Conservation (phyloP, 2,888 invertebrate genomes). For the Crioceris asparagi region DNA sequence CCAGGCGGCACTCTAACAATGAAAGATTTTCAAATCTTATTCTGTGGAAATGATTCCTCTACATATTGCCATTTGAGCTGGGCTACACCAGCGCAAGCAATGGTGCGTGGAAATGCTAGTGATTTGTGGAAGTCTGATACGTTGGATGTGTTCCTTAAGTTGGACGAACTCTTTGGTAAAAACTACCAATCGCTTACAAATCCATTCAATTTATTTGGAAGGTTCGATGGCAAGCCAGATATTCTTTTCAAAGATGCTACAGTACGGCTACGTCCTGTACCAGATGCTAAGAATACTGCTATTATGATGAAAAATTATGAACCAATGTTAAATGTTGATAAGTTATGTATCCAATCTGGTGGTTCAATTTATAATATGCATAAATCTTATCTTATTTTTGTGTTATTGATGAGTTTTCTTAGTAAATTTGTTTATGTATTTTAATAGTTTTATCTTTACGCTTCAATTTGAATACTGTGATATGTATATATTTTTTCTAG, state of each 20-base stretch:
- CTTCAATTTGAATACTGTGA: too few species aligned
- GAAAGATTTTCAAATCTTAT: constrained; percentile 45
- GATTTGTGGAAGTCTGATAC: constrained; percentile 54
- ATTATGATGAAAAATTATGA: constrained; percentile 27
- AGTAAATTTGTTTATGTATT: too few species aligned
- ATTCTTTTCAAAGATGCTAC: constrained; percentile 57
- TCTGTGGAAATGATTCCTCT: constrained; percentile 41
- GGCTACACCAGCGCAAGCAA: constrained; percentile 57
- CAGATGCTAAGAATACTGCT: constrained; percentile 29
- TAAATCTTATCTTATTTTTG: too few species aligned
- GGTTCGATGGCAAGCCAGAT: constrained; percentile 51
- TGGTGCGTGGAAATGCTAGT: constrained; percentile 48
- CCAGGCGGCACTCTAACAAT: constrained; percentile 23
- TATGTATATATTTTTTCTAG: too few species aligned
- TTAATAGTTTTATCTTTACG: too few species aligned
- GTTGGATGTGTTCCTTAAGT: constrained; percentile 54
- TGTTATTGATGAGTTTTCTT: too few species aligned
- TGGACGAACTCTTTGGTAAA: constrained; percentile 62
- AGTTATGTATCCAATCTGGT: not conserved
- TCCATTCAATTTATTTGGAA: constrained; percentile 59
- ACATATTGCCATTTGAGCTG: constrained; percentile 52
- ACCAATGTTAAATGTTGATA: not conserved
- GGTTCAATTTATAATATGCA: too few species aligned
- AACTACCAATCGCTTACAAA: constrained; percentile 45
- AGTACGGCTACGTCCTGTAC: constrained; percentile 27